Evolutionary conservation across 2,113 vertebrate species (phyloP).

Genomic region (Miniopterus natalensis): DNA sequence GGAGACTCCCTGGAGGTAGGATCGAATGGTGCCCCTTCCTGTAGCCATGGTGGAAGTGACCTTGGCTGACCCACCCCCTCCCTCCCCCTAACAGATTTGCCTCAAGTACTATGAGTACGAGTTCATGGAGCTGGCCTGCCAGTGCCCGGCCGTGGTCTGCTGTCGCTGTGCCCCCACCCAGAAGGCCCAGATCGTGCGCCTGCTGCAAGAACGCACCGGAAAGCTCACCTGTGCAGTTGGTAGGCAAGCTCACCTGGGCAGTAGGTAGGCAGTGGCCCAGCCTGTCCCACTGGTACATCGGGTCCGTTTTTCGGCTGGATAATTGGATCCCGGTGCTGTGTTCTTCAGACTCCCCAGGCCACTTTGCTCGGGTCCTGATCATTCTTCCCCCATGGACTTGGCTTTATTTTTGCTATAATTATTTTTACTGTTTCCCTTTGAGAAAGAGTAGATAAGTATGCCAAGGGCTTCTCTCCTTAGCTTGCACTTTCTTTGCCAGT

Average conservation of each 20-base stretch:
- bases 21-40: fast-evolving
- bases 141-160: slow-evolving; percentile 97
- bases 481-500: neutral
- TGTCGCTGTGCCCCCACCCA: slow-evolving; percentile 97
- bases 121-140: slow-evolving; percentile 98
- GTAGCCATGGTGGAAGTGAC: fast-evolving
- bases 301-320: fast-evolving
- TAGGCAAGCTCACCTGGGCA: slow-evolving; percentile 94
- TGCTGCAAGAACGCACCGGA: slow-evolving; percentile 96
- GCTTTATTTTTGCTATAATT: fast-evolving
- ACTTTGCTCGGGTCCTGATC: fast-evolving
- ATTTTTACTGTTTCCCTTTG: neutral
- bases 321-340: fast-evolving
- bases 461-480: neutral
- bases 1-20: slow-evolving; percentile 96
- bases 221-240: slow-evolving; percentile 96
- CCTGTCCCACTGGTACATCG: fast-evolving
- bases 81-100: slow-evolving; percentile 90
- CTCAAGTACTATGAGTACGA: slow-evolving; percentile 98
- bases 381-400: fast-evolving
- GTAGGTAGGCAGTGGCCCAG: slow-evolving; percentile 78
- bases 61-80: fast-evolving
- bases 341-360: neutral
- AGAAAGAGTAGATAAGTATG: fast-evolving
- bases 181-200: slow-evolving; percentile 96